These are phyloP conservation scores for Aldrovandia affinis DNA, from an alignment of 2,797 vertebrate genomes.

Conservation along the genomic window DNA sequence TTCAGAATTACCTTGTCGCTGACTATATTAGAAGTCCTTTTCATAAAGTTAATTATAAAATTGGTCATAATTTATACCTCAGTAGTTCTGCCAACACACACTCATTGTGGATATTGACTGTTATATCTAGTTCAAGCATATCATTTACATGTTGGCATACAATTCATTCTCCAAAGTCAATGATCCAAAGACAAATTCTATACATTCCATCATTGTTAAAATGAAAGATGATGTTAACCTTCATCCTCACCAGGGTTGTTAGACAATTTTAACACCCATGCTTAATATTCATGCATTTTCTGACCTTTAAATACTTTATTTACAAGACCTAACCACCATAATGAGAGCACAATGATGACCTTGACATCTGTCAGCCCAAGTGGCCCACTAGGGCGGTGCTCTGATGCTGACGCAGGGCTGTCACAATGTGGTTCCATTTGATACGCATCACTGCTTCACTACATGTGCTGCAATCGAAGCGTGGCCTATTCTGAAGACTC, in stretches of 20 bases:
- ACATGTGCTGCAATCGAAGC: not conserved
- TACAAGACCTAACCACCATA: not conserved
- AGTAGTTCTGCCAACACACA: not conserved
- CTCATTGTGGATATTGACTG: not conserved
- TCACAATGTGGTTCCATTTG: not conserved
- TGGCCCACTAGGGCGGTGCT: not conserved
- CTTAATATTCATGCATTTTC: not conserved
- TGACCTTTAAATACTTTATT: not conserved
- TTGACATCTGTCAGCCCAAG: not conserved
- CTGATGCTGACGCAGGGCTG: not conserved
- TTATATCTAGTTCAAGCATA: not conserved
- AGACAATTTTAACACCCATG: not conserved
- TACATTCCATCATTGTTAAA: not conserved
- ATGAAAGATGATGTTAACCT: not conserved
- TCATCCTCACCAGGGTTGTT: not conserved
- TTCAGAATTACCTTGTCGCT: not conserved
- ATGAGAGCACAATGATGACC: not conserved
- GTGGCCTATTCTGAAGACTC: not conserved
- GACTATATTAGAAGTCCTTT: not conserved
- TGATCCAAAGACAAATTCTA: not conserved
- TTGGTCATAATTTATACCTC: not conserved
- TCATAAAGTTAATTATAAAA: not conserved
- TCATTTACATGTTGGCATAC: not conserved
- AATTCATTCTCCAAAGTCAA: not conserved
- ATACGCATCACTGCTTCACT: not conserved